Evolutionary conservation across 2,797 vertebrate species (phyloP).

Genomic region (Falco cherrug): DNA sequence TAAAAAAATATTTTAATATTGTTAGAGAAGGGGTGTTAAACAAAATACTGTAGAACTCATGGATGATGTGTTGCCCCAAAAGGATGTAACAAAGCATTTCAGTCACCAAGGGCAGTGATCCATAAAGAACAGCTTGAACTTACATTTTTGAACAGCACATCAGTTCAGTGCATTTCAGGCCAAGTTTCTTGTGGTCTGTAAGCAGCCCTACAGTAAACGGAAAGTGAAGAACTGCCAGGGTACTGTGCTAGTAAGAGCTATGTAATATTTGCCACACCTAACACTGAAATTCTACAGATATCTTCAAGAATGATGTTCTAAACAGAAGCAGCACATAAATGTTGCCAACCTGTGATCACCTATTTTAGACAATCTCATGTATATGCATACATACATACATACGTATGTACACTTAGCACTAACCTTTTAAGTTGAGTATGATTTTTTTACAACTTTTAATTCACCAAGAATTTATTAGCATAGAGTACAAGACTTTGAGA

Average conservation of each 20-base stretch:
- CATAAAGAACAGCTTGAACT: neutral
- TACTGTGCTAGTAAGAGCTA: neutral
- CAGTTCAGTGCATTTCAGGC: neutral
- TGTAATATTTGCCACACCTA: neutral
- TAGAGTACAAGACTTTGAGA: neutral
- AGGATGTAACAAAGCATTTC: neutral
- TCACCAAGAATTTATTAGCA: neutral
- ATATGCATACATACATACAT: neutral
- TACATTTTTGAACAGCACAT: neutral
- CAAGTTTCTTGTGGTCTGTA: neutral
- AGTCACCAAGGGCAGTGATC: neutral
- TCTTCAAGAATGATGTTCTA: neutral
- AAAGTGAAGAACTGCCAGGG: neutral
- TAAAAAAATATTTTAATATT: neutral
- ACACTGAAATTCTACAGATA: neutral
- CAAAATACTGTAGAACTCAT: neutral
- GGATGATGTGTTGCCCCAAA: neutral
- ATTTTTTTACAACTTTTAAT: neutral
- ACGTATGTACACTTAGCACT: neutral
- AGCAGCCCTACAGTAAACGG: neutral
- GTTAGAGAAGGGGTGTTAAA: neutral
- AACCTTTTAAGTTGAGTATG: neutral
- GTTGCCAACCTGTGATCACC: neutral
- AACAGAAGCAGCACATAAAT: neutral
- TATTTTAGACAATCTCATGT: neutral